Conservation (phyloP, 2,113 vertebrate species). For the Python bivittatus region DNA sequence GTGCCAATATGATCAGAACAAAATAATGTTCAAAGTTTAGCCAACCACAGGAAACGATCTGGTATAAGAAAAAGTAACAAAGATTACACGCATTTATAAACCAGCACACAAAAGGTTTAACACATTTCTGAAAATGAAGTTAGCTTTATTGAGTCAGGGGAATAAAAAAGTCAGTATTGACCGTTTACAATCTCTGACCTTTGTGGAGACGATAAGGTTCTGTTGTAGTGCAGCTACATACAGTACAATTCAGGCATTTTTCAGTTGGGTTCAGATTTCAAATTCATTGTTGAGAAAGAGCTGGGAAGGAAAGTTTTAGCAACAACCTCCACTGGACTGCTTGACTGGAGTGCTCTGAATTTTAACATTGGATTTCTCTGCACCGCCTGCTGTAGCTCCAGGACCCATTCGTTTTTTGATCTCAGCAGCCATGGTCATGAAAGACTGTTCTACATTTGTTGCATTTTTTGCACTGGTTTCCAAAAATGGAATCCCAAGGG, state of each 20-base stretch:
- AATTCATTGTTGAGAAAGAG: constrained; percentile 84
- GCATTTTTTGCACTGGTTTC: constrained; percentile 98
- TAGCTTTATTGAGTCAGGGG: constrained; percentile 84
- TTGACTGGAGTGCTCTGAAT: constrained; percentile 99
- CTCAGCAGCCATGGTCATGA: constrained; percentile 99
- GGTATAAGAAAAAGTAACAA: constrained; percentile 91
- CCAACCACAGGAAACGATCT: constrained; percentile 86
- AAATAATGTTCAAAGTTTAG: constrained; percentile 78
- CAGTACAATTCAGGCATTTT: constrained; percentile 94
- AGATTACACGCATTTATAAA: constrained; percentile 85
- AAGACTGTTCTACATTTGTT: constrained; percentile 98
- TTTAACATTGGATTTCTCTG: constrained; percentile 96
- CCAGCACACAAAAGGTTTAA: constrained; percentile 87
- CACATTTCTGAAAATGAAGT: constrained; percentile 89
- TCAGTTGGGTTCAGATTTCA: constrained; percentile 84
- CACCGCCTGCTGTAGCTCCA: constrained; percentile 86
- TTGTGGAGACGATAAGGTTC: constrained; percentile 85
- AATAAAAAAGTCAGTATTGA: constrained; percentile 87
- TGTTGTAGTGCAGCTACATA: constrained; percentile 98
- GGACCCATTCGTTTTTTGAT: constrained; percentile 98
- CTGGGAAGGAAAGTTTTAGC: constrained; percentile 78
- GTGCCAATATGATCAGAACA: constrained; percentile 89
- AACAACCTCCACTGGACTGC: constrained; percentile 94
- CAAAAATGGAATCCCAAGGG: constrained; percentile 94
- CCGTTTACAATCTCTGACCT: constrained; percentile 87